Percentiles rank a stretch among this genome's conserved stretches.
Evolutionary conservation across 2,888 invertebrate genomes (phyloP).

Genomic region (Caenorhabditis wallacei): DNA sequence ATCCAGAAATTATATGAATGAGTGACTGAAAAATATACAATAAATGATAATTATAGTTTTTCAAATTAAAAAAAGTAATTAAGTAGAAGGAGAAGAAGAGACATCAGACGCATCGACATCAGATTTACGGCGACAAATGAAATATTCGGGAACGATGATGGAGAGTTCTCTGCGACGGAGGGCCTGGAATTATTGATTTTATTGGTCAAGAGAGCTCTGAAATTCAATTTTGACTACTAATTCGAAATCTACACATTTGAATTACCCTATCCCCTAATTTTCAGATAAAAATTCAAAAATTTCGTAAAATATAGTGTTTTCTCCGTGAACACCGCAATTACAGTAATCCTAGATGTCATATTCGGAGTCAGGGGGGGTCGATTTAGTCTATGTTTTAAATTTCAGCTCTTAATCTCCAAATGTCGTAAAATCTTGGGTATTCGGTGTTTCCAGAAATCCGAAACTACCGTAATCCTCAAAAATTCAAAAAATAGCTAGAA

Average conservation of each 20-base stretch:
- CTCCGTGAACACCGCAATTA: too few relatives aligned
- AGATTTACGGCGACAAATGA: constrained; percentile 67
- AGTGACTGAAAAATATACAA: too few relatives aligned
- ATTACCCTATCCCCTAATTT: too few relatives aligned
- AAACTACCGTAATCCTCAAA: neutral
- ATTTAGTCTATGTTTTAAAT: neutral
- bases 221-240: too few relatives aligned
- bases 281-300: neutral
- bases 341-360: neutral
- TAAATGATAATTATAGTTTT: too few relatives aligned
- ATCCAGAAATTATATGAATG: too few relatives aligned
- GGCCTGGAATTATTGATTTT: constrained; percentile 33
- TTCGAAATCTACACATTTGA: neutral
- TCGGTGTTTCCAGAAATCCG: neutral
- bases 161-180: constrained; percentile 69
- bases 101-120: constrained; percentile 51
- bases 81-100: constrained; percentile 40
- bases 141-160: constrained; percentile 74
- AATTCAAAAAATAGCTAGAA: neutral
- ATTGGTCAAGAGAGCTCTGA: neutral
- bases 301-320: neutral
- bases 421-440: neutral
- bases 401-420: neutral
- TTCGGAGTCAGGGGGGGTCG: neutral
- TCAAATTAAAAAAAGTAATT: neutral